Evolutionary conservation across 2,888 invertebrate genomes (phyloP).

Genomic region (Allophyes oxyacanthae): DNA sequence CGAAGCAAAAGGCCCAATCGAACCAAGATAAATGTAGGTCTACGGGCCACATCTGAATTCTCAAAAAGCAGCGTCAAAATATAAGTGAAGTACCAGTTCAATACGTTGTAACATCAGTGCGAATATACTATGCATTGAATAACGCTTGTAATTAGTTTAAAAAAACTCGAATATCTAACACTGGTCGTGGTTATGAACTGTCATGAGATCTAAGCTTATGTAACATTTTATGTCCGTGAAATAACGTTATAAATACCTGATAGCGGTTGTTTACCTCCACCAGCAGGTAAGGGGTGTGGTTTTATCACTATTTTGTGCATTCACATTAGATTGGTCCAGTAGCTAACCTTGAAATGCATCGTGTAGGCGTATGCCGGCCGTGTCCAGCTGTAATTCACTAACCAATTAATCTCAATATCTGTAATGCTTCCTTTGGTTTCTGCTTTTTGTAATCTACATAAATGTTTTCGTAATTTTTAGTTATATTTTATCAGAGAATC

Average conservation of each 20-base stretch:
- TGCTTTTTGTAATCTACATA: conserved; percentile 27
- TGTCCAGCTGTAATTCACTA: conserved; percentile 47
- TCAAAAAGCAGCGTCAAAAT: conserved; percentile 75
- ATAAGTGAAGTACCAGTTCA: conserved; percentile 83
- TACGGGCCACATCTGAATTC: conserved; percentile 75
- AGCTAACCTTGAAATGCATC: conserved; percentile 76
- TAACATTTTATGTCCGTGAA: conserved; percentile 83
- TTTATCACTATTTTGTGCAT: conserved; percentile 55
- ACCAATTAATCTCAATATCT: conserved; percentile 32
- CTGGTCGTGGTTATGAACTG: conserved; percentile 68
- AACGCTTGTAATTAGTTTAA: conserved; percentile 72
- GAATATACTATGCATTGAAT: conserved; percentile 74
- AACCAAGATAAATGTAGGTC: conserved; percentile 84
- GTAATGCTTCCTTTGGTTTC: conserved; percentile 38
- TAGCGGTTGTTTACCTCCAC: conserved; percentile 79
- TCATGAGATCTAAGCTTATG: conserved; percentile 86
- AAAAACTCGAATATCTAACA: conserved; percentile 67
- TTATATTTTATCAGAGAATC: conserved; percentile 17
- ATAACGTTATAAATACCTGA: conserved; percentile 73
- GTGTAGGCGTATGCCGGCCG: conserved; percentile 63
- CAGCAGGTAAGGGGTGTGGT: conserved; percentile 79
- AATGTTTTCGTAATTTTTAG: conserved; percentile 15
- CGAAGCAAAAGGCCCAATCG: conserved; percentile 64
- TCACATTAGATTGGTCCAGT: conserved; percentile 35
- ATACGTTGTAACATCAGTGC: conserved; percentile 67